A percentile compares a stretch with the other conserved stretches of the same genome.
Conservation (phyloP, 2,113 vertebrate species). For the Sisor rabdophorus region DNA sequence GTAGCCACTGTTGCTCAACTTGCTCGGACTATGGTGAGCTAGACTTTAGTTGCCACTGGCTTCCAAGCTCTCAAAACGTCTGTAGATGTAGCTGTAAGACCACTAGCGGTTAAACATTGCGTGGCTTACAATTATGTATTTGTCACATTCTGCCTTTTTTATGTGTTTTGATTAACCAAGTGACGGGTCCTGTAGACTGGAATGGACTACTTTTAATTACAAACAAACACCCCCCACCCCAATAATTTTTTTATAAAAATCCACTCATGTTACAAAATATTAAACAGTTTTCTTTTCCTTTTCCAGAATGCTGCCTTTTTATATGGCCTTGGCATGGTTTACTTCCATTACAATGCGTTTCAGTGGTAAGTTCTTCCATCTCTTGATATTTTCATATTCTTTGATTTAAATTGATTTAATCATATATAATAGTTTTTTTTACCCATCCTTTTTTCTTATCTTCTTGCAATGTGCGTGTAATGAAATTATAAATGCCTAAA, state of each 20-base stretch:
- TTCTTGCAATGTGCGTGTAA: too few species aligned
- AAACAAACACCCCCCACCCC: too few species aligned
- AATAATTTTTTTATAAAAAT: too few species aligned
- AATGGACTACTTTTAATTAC: too few species aligned
- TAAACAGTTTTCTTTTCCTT: not conserved
- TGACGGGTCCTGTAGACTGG: too few species aligned
- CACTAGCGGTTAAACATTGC: too few species aligned
- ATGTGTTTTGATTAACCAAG: not conserved
- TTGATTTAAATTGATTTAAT: not conserved
- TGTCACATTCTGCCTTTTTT: not conserved
- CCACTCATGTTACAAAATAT: too few species aligned
- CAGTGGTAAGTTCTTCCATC: slow-evolving; percentile 87
- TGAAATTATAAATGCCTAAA: too few species aligned
- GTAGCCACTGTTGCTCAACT: too few species aligned
- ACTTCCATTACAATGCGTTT: slow-evolving; percentile 99
- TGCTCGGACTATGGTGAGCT: too few species aligned
- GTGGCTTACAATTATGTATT: not conserved
- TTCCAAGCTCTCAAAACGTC: not conserved
- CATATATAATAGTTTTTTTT: not conserved
- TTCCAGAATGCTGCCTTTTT: slow-evolving; percentile 98
- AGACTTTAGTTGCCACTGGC: not conserved
- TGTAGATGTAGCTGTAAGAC: not conserved
- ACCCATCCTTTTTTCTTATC: not conserved
- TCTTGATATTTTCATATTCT: not conserved
- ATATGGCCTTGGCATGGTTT: slow-evolving; percentile 98